Conservation (phyloP, 2,113 vertebrate species). For the Engraulis encrasicolus region DNA sequence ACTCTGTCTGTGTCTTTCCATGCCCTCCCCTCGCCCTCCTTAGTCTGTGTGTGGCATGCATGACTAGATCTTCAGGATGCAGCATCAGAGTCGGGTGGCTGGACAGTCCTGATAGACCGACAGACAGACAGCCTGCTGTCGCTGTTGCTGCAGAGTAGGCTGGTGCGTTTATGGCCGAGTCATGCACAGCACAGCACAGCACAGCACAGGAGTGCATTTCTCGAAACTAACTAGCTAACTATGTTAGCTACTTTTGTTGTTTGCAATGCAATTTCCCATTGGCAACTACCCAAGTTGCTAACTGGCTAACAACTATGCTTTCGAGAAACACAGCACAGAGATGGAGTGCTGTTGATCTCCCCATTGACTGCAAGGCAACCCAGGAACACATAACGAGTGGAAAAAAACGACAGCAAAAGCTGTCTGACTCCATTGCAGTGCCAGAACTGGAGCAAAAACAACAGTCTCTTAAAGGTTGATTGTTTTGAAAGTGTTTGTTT, state of each 20-base stretch:
- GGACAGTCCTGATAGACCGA: neutral
- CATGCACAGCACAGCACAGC: neutral
- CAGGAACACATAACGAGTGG: neutral
- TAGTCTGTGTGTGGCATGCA: neutral
- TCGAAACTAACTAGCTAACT: too few species aligned
- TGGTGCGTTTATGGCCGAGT: neutral
- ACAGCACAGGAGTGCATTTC: too few species aligned
- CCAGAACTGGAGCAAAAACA: too few species aligned
- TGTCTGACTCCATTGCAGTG: neutral
- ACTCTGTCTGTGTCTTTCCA: neutral
- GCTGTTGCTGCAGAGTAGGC: too few species aligned
- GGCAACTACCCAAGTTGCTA: too few species aligned
- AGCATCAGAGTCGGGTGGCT: neutral
- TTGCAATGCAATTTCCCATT: too few species aligned
- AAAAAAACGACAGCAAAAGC: neutral
- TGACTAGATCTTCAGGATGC: constrained; percentile 10
- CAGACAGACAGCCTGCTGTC: neutral
- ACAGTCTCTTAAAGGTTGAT: too few species aligned
- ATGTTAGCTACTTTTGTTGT: too few species aligned
- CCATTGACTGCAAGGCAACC: neutral
- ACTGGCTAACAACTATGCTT: too few species aligned
- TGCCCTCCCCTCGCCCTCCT: too few species aligned
- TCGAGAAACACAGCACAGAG: too few species aligned
- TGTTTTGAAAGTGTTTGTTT: neutral
- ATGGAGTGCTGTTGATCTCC: neutral